Base-by-base conservation (phyloP, 92 coral and sea anemone species). In the Hydrozoanthus gracilis region DNA sequence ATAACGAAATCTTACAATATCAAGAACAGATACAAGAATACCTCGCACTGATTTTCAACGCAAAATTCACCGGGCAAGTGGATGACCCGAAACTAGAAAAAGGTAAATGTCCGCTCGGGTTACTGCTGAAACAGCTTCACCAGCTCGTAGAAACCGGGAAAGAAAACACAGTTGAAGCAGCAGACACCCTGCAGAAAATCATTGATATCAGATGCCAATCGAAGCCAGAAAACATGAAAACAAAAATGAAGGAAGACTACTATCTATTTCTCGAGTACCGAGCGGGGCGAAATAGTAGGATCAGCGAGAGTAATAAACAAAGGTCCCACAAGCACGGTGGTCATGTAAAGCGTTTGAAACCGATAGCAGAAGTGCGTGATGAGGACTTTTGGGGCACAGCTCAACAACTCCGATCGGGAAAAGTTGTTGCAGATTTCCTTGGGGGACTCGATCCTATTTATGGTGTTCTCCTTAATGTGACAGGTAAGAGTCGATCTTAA, bases 381-480 rank as follows among this genome's bases (percentile, higher is more conserved):
- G 44, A 80, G 51, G 64, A 73, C 8, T 91, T 91, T 55, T 91
- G 93, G 93, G 93, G 93, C 4, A 84, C 93, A 6, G 69, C 91
- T 6, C 93, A 91, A 56, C 93, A 91, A 48, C 86, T 91, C 7
- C 82, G 93, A 46, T 87, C 91, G 12, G 93, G 93, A 0, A 91
- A 91, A 64, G 88, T 91, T 6, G 88, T 91, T 14, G 88, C 54
- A 5, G 93, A 91, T 60, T 83, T 91, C 86, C 72, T 91, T 5
- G 91, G 93, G 2, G 93, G 91, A 17, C 74, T 91, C 8, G 93
- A 91, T 62, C 93, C 93, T 3, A 88, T 91, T 44, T 91, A 87
- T 72, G 93, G 93, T 3, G 91, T 83, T 35, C 86, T 91, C 6
- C 71, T 91, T 4, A 91, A 91, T n/a, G 91, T 90, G 18, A 91